phyloP scores from a whole-genome alignment of 2,888 invertebrate species.

The Incurvaria masculella region DNA sequence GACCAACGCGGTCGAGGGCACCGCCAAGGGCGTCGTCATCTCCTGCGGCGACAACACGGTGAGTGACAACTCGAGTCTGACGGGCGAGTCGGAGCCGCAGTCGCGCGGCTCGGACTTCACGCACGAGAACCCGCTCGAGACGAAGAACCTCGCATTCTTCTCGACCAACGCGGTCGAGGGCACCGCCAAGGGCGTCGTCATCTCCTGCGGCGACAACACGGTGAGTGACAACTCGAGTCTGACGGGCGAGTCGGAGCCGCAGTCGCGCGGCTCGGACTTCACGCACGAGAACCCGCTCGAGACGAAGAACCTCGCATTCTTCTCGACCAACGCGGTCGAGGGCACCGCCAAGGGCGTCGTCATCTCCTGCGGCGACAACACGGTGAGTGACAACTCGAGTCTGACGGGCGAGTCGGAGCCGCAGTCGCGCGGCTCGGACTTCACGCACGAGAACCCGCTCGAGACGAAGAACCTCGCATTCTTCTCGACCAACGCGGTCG shows the following conservation, averaged over 20 bases:
- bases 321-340: constrained; percentile 95
- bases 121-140: constrained; percentile 92
- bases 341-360: constrained; percentile 90
- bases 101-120: constrained; percentile 87
- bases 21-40: constrained; percentile 89
- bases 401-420: constrained; percentile 95
- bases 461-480: constrained; percentile 95
- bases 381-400: constrained; percentile 86
- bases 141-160: constrained; percentile 93
- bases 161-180: constrained; percentile 96
- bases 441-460: constrained; percentile 91
- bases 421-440: constrained; percentile 86
- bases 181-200: constrained; percentile 87
- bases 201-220: constrained; percentile 93
- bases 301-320: constrained; percentile 93
- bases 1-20: constrained; percentile 93
- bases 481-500: constrained; percentile 95
- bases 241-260: constrained; percentile 96
- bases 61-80: constrained; percentile 83
- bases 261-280: constrained; percentile 84
- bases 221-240: constrained; percentile 87
- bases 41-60: constrained; percentile 93
- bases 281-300: constrained; percentile 94
- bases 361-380: constrained; percentile 93
- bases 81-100: constrained; percentile 96